Evolutionary conservation across 2,888 invertebrate species (phyloP), one percentile per base, ranked within the genome.

Genomic region (Steinernema carpocapsae): DNA sequence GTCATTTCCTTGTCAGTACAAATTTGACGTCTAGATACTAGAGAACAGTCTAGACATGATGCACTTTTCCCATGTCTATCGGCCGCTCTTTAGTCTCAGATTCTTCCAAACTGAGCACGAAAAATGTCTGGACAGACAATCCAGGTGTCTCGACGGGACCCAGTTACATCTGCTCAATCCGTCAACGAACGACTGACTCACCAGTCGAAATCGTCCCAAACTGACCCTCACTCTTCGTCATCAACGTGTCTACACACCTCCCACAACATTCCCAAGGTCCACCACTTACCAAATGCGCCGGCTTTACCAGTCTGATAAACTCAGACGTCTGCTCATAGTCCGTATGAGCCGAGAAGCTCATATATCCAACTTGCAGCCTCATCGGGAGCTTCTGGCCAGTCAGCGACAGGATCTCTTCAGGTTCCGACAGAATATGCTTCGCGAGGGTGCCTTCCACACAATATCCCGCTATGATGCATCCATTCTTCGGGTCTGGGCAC

Each of bases 291-390:
- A 99, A 94, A 89, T 99, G 97, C 0, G 95, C 94, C 6, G 99
- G 99, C 87, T 94, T 94, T 59, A 99, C 90, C 71, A 93, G 92
- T 71, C 95, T 91, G 80, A 99, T 94, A 87, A 99, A 99, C 90
- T 97, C 96, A 70, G 95, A 94, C 0, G 97, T 99, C 90, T 96
- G 96, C 88, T 94, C 93, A 88, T 95, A 97, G 90, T 97, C 97
- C 0, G 99, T 97, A 88, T 99, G 99, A 0, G 99, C 99, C 0
- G 97, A 97, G 90, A 99, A 99, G 0, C 97, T 97, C 85, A 99
- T 99, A 89, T 99, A 99, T 22, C 46, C 70, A 14, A 83, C 83
- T 76, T 87, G 85, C 76, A 87, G 80, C 59, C 85, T 78, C 52
- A 97, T 90, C 0, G 96, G 95, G 75, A 99, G 89, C 89, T 96